Evolutionary conservation across 2,113 vertebrate genomes (phyloP).

Genomic region (Pterocles gutturalis): DNA sequence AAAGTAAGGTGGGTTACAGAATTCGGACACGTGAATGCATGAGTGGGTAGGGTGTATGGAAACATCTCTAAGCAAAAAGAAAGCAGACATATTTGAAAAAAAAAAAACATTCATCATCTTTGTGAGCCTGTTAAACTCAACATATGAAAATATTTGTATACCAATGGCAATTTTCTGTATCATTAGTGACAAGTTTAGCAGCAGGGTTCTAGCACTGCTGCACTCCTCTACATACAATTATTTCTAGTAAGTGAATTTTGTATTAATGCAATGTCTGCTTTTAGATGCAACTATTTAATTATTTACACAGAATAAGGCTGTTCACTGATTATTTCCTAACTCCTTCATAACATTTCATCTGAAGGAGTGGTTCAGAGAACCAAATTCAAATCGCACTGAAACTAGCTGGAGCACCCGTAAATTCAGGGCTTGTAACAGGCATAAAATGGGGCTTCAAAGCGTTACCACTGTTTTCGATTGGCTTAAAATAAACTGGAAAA

Average conservation of each 20-base stretch:
- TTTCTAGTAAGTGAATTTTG: constrained; percentile 9
- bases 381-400: background rate
- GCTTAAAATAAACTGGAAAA: constrained; percentile 19
- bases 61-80: background rate
- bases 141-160: background rate
- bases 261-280: constrained; percentile 62
- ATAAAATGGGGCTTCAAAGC: background rate
- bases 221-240: background rate
- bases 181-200: background rate
- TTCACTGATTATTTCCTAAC: constrained; percentile 47
- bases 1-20: background rate
- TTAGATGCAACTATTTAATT: constrained; percentile 66
- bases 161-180: background rate
- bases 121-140: background rate
- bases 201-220: background rate
- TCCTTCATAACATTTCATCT: background rate
- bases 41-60: background rate
- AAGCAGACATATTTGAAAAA: background rate
- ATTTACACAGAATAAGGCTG: constrained; percentile 40
- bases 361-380: constrained; percentile 4
- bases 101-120: background rate
- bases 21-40: background rate
- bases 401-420: background rate
- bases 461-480: background rate
- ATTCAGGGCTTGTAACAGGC: background rate